Evolutionary conservation across 2,888 invertebrate species (phyloP), one percentile per base, ranked within the genome.

Genomic region (Drosophila quinaria): DNA sequence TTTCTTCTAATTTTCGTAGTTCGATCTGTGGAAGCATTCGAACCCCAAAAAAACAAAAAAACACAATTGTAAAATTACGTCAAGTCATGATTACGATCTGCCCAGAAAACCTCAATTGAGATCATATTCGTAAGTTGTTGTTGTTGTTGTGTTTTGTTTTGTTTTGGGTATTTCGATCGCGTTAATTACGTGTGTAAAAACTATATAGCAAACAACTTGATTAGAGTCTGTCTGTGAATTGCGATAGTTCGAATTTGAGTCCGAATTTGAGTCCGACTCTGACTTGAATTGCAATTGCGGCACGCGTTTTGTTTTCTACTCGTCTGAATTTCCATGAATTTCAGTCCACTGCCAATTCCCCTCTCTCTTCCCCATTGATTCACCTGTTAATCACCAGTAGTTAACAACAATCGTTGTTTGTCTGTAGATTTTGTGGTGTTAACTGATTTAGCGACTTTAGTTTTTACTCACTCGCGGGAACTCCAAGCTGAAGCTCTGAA

Each of bases 161-260:
- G 60, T 60, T 47, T 49, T 41, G 60, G 17, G 41, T 39, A 19
- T 42, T 60, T 50, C 49, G 69, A 65, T 68, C 56, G 54, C 78
- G 83, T 78, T 85, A 87, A 84, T 83, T 79, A 81, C 72, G 82
- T 78, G 78, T 78, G 81, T 52, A 70, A 68, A 80, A 88, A 85
- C 78, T 72, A 82, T 87, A 82, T 83, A 71, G 65, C 88, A 85
- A 85, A 85, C 88, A 86, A 85, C 73, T 86, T 79, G 82, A 83
- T 85, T 85, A 85, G 85, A 67, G 67, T 60, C 63, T 71, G 61
- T 15, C 55, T 88, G 85, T 68, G 77, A 85, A 88, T 85, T 88
- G 56, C 31, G 62, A 47, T 29, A 63, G 62, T 54, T 55, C 60
- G 59, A 75, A 51, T 68, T 29, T 15, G 44, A 49, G 22, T 47